Conservation (phyloP, 2,113 vertebrate genomes). For the Balaeniceps rex region DNA sequence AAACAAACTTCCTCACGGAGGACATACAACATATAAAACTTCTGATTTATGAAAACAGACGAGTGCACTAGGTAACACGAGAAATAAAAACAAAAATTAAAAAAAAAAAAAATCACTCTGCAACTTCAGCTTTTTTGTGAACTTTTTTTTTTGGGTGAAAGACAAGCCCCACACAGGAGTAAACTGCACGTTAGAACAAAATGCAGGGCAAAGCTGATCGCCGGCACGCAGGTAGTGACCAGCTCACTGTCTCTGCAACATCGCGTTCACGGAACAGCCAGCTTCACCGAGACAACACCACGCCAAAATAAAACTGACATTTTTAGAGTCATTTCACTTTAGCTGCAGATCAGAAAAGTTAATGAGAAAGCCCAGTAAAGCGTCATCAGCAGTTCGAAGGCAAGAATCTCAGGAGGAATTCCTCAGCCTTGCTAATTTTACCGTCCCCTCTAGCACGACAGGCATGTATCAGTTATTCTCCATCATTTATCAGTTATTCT, state of each 20-base stretch:
- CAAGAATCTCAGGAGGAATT: neutral
- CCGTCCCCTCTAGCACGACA: neutral
- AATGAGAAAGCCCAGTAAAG: neutral
- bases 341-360: neutral
- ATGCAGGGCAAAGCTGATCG: neutral
- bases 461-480: neutral
- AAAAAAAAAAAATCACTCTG: neutral
- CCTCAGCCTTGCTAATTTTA: neutral
- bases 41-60: neutral
- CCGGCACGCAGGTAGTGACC: fast-evolving
- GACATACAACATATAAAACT: neutral
- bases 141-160: neutral
- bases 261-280: neutral
- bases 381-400: neutral
- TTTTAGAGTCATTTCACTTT: fast-evolving
- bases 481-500: neutral
- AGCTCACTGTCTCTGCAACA: neutral
- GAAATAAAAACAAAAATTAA: neutral
- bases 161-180: neutral
- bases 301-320: neutral
- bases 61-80: neutral
- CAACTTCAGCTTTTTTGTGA: neutral
- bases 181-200: neutral
- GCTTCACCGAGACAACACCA: neutral
- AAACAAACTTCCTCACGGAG: neutral